Percentiles rank a stretch among this genome's conserved stretches.
Conservation (phyloP, 2,888 invertebrate genomes). For the Epistrophe grossulariae region DNA sequence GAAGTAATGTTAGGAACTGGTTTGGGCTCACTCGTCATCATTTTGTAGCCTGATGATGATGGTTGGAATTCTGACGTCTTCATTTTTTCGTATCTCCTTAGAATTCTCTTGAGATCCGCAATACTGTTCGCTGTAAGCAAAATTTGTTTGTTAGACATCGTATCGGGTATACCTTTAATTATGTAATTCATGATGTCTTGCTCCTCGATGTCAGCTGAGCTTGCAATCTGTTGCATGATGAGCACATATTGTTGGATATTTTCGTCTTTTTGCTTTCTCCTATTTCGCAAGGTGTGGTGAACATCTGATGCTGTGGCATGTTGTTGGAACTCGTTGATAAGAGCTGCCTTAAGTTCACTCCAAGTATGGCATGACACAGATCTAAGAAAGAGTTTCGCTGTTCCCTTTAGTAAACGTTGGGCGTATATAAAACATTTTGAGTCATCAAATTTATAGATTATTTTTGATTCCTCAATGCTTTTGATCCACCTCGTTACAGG, state of each 20-base stretch:
- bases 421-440: slow-evolving; percentile 34
- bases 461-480: slow-evolving; percentile 28
- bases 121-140: slow-evolving; percentile 16
- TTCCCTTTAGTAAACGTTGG: slow-evolving; percentile 40
- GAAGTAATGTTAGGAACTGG: background rate
- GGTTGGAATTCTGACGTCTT: slow-evolving; percentile 5
- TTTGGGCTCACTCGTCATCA: background rate
- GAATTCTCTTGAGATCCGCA: background rate
- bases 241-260: slow-evolving; percentile 42
- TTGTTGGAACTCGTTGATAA: slow-evolving; percentile 42
- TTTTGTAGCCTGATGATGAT: background rate
- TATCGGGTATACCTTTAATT: slow-evolving; percentile 49
- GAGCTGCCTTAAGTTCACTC: slow-evolving; percentile 35
- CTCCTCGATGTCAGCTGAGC: slow-evolving; percentile 25
- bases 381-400: slow-evolving; percentile 41
- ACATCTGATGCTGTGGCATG: slow-evolving; percentile 33
- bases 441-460: slow-evolving; percentile 29
- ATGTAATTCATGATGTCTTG: slow-evolving; percentile 48
- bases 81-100: slow-evolving; percentile 25
- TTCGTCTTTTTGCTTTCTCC: slow-evolving; percentile 37
- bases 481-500: slow-evolving; percentile 29
- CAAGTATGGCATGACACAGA: slow-evolving; percentile 25
- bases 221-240: slow-evolving; percentile 44
- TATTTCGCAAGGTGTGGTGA: slow-evolving; percentile 34
- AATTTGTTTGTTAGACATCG: slow-evolving; percentile 38